Evolutionary conservation across 2,113 vertebrate genomes (phyloP).

Genomic region (Acinonyx jubatus): DNA sequence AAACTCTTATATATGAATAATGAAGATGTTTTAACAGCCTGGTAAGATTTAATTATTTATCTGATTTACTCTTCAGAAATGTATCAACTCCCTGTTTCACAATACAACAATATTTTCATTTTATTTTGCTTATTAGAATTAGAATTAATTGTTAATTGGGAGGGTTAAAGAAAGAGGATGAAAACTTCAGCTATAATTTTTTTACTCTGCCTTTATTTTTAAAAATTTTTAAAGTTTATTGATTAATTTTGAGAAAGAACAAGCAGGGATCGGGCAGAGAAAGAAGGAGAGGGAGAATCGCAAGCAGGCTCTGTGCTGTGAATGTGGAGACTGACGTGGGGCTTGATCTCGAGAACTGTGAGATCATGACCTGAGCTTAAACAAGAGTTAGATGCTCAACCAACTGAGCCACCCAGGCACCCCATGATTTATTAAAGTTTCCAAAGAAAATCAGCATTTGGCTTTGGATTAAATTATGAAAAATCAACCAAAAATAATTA

Average conservation of each 20-base stretch:
- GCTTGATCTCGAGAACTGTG: too few relatives aligned
- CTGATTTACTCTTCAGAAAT: background rate
- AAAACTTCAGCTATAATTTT: background rate
- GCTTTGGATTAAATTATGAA: background rate
- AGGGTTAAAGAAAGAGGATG: background rate
- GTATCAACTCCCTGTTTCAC: background rate
- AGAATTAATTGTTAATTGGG: background rate
- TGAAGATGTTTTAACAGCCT: background rate
- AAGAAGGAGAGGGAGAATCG: too few relatives aligned
- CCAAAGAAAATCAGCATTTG: background rate
- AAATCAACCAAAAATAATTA: background rate
- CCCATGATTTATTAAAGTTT: background rate
- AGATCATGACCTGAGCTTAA: too few relatives aligned
- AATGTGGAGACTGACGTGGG: too few relatives aligned
- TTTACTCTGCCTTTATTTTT: background rate
- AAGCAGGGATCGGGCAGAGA: too few relatives aligned
- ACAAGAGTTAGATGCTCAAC: too few relatives aligned
- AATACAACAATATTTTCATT: background rate
- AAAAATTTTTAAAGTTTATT: too few relatives aligned
- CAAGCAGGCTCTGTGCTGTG: too few relatives aligned
- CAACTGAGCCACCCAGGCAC: too few relatives aligned
- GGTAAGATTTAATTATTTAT: background rate
- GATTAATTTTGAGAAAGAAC: too few relatives aligned
- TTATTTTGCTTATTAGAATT: constrained; percentile 14
- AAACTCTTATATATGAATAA: background rate